These are phyloP conservation scores for Lepidocolaptes lacrymiger DNA, from an alignment of 2,797 vertebrate genomes.

Conservation along the genomic window DNA sequence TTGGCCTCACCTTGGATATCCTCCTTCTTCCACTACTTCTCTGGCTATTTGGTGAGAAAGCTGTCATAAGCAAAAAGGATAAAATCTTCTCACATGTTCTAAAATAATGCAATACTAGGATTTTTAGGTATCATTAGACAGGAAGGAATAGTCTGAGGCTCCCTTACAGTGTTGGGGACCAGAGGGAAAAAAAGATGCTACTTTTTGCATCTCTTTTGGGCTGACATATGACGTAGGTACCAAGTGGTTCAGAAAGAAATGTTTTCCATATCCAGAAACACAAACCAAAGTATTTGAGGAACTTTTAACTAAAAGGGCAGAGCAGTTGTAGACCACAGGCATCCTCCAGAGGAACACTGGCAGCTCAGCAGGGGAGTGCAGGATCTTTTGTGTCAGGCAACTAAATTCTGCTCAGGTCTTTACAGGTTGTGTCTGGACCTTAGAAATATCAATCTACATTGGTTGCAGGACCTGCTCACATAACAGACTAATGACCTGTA, in stretches of 20 bases:
- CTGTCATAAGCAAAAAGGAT: neutral
- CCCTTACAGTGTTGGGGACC: neutral
- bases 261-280: neutral
- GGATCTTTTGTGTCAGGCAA: neutral
- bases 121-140: neutral
- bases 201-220: neutral
- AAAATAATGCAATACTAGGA: neutral
- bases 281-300: neutral
- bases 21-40: neutral
- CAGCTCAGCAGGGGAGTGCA: neutral
- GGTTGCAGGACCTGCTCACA: neutral
- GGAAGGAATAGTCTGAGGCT: neutral
- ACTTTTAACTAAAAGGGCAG: neutral
- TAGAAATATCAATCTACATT: neutral
- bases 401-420: neutral
- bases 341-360: neutral
- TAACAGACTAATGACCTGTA: constrained; percentile 13
- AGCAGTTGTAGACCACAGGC: neutral
- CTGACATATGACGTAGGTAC: neutral
- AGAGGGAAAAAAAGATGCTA: neutral
- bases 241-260: neutral
- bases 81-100: neutral
- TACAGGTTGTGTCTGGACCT: neutral
- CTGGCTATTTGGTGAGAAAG: neutral
- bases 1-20: neutral